Base-by-base conservation (phyloP, 2,113 vertebrate genomes). In the Rattus rattus region DNA sequence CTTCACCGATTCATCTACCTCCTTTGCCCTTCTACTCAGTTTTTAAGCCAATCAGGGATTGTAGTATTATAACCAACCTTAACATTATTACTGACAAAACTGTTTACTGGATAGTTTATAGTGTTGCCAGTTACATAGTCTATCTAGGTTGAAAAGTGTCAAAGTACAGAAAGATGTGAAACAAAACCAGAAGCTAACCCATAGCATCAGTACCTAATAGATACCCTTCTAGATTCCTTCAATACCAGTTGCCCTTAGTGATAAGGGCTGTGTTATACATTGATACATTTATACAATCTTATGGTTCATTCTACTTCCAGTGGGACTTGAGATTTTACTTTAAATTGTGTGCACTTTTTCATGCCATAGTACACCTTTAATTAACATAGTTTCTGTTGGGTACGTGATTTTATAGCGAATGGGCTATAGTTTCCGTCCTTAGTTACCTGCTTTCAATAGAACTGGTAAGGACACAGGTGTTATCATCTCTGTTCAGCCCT, bases 401-500 rank as follows among this genome's bases (percentile, higher is more conserved):
- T 73, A 56, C 13, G 72, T 83, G 26, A 24, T 79, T 89, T 91
- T 56, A 39, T 79, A 43, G 63, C 28, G 61, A 72, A 49, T 36
- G 30, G 22, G 26, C 11, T 14, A 47, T 43, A 5, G 20, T 28
- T 84, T 47, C 6, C 26, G n/a, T 47, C 13, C 59, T 63, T n/a
- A 43, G 79, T 69, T 81, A 36, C 11, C 30, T 89, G 65, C 30
- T 67, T 79, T 85, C 43, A 75, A 65, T 86, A 94, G 69, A 81
- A 75, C 65, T 90, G 77, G 79, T 79, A 83, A 63, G 75, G 49
- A n/a, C 6, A 93, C 39, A 83, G 22, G 11, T 88, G 43, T 22
- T 36, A 92, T 84, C 22, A 77, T 96, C 56, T 72, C 19, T 90
- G n/a, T 81, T 72, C 39, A 85, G 59, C 14, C 24, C 65, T 92